Evolutionary conservation across 2,888 invertebrate genomes (phyloP).

Genomic region (Conchocele bisecta): DNA sequence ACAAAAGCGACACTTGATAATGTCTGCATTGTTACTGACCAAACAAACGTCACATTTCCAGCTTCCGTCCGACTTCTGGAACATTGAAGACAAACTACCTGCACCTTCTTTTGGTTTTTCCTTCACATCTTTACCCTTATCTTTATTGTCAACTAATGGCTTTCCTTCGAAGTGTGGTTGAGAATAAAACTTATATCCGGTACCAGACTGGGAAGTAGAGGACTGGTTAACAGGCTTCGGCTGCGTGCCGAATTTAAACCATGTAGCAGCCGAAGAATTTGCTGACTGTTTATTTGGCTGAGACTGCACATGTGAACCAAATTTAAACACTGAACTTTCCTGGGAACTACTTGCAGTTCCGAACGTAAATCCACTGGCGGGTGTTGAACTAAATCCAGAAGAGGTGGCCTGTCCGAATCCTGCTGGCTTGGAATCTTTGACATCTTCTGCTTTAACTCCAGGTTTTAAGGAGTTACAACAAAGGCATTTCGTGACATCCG

Average conservation of each 20-base stretch:
- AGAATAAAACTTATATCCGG: background rate
- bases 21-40: constrained; percentile 84
- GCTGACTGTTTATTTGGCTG: background rate
- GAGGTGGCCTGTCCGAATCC: background rate
- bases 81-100: constrained; percentile 7
- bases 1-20: constrained; percentile 74
- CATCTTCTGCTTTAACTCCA: constrained; percentile 55
- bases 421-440: background rate
- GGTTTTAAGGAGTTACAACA: constrained; percentile 76
- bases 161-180: background rate
- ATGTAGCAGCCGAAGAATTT: constrained; percentile 13
- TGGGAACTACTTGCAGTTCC: constrained; percentile 24
- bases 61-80: constrained; percentile 68
- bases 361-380: constrained; percentile 37
- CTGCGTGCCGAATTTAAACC: constrained; percentile 70
- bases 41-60: constrained; percentile 88
- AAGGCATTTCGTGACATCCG: constrained; percentile 64
- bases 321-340: background rate
- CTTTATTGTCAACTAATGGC: background rate
- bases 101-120: background rate
- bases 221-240: constrained; percentile 10
- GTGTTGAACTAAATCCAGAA: background rate
- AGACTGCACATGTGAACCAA: constrained; percentile 10
- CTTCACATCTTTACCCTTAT: too few relatives aligned
- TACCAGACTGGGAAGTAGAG: too few relatives aligned